phyloP scores from a whole-genome alignment of 1,140 invertebrate species.

The Lepidotrigona ventralis region DNA sequence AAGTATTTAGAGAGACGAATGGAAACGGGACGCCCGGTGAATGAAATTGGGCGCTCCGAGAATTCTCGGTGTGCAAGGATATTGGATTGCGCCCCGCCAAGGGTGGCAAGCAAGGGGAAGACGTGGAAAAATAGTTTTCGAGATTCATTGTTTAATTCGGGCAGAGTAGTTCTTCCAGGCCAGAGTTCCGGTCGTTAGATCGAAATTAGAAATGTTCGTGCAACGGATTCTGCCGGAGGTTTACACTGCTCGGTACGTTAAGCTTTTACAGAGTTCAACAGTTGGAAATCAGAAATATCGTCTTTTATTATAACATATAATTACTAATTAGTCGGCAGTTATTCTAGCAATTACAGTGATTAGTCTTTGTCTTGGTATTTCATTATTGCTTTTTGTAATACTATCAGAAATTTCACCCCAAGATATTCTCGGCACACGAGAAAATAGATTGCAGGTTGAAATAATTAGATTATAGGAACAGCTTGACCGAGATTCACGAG shows the following conservation, averaged over 20 bases:
- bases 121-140: background rate
- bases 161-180: too few species aligned
- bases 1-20: slow-evolving; percentile 11
- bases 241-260: background rate
- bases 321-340: too few species aligned
- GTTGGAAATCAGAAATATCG: background rate
- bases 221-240: background rate
- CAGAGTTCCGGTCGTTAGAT: background rate
- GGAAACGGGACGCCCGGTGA: background rate
- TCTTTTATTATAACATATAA: too few species aligned
- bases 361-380: too few species aligned
- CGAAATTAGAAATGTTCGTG: background rate
- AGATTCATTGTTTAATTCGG: background rate
- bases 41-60: background rate
- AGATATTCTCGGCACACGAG: background rate
- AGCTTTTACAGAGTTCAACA: background rate
- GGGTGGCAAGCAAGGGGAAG: background rate
- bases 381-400: too few species aligned
- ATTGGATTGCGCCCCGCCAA: background rate
- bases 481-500: background rate
- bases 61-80: background rate
- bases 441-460: background rate
- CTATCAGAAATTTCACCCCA: too few species aligned
- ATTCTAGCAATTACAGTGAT: too few species aligned
- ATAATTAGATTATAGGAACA: background rate